phyloP scores from a whole-genome alignment of 2,797 vertebrate genomes.

The Oryzias dopingdopingensis region DNA sequence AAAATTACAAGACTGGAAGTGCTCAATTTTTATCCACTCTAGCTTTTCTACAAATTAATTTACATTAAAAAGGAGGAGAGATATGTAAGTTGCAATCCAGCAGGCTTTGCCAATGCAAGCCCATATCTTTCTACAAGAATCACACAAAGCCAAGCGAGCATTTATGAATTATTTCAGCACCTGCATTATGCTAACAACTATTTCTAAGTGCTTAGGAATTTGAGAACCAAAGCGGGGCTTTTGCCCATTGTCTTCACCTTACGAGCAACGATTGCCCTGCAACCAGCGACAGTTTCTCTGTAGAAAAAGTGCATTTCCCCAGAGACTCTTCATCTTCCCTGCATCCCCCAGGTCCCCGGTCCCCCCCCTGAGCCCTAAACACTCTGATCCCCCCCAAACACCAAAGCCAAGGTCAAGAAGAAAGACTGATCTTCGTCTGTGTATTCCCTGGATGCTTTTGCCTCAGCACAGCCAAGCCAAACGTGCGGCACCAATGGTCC shows the following conservation, averaged over 20 bases:
- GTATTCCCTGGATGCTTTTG: constrained; percentile 66
- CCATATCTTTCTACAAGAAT: constrained; percentile 55
- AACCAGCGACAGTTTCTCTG: constrained; percentile 32
- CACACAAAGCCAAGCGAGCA: constrained; percentile 55
- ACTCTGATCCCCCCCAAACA: constrained; percentile 50
- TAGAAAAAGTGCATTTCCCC: constrained; percentile 24
- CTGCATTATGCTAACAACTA: constrained; percentile 64
- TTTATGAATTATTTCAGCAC: constrained; percentile 64
- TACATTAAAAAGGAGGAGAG: constrained; percentile 61
- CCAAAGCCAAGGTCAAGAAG: constrained; percentile 75
- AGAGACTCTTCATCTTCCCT: constrained; percentile 38
- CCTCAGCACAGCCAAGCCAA: constrained; percentile 46
- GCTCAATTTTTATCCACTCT: constrained; percentile 63
- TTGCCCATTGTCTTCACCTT: constrained; percentile 29
- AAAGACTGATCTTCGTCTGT: constrained; percentile 62
- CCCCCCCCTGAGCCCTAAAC: constrained; percentile 53
- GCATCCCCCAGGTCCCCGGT: constrained; percentile 41
- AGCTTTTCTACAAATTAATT: constrained; percentile 74
- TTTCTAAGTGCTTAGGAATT: constrained; percentile 61
- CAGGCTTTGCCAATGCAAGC: constrained; percentile 51
- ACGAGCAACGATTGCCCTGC: constrained; percentile 24
- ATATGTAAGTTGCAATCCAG: constrained; percentile 63
- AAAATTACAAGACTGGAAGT: constrained; percentile 32
- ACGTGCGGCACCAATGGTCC: constrained; percentile 61
- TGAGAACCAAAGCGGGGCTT: constrained; percentile 38